Evolutionary conservation across 1,140 invertebrate genomes (phyloP).

Genomic region (Listronotus oregonensis): DNA sequence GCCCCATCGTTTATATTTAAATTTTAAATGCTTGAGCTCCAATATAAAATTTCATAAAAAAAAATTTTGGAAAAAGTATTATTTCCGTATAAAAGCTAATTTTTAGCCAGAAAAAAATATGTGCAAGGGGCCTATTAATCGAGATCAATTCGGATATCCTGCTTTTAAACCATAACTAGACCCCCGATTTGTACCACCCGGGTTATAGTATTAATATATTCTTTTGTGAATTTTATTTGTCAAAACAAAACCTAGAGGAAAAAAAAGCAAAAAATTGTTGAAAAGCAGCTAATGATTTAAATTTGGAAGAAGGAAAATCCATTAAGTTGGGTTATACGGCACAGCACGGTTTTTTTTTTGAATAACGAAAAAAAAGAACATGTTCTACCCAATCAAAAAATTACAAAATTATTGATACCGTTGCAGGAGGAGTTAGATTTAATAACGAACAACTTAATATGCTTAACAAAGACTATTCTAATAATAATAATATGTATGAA

Average conservation of each 20-base stretch:
- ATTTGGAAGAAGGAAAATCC: constrained; percentile 71
- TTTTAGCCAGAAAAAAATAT: too few species aligned
- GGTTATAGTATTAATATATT: not conserved
- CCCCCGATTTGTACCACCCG: too few species aligned
- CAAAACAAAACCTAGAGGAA: constrained; percentile 73
- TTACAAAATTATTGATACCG: constrained; percentile 83
- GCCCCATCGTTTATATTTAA: too few species aligned
- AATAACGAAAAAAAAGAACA: constrained; percentile 88
- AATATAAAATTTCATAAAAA: too few species aligned
- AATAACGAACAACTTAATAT: constrained; percentile 71
- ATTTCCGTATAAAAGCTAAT: too few species aligned
- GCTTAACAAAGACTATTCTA: constrained; percentile 76
- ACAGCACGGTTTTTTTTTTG: constrained; percentile 88
- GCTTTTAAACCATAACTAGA: too few species aligned
- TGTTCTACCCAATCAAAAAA: constrained; percentile 73
- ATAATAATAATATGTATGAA: constrained; percentile 69
- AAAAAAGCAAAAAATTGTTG: constrained; percentile 71
- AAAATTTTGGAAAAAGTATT: too few species aligned
- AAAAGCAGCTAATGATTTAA: constrained; percentile 73
- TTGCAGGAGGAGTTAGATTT: constrained; percentile 87
- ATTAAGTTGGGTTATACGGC: constrained; percentile 85
- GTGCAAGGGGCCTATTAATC: too few species aligned
- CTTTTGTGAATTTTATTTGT: constrained; percentile 64
- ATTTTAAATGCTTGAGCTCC: too few species aligned
- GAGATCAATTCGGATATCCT: too few species aligned